Base-by-base conservation (phyloP, 2,888 invertebrate species). In the Punctoribates punctum region DNA sequence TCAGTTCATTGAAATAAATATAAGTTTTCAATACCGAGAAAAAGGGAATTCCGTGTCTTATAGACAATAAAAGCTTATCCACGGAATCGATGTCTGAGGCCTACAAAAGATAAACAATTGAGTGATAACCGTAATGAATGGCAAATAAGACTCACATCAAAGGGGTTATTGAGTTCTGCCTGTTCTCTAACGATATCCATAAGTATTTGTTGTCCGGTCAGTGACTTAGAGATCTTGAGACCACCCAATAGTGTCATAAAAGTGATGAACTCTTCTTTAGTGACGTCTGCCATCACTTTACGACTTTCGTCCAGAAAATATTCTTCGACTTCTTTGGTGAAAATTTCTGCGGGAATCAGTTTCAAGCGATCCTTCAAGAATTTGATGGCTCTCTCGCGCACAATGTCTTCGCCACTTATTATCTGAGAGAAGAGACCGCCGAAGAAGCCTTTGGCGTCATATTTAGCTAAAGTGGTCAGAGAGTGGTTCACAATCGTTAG, bases 191-290 rank as follows among this genome's bases (percentile, higher is more conserved):
- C 90, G 79, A 96, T 88, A 80, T 93, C 91, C 13, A 95, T 89
- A 42, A 97, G 85, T 83, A 94, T 92, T 80, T 92, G 91, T 82
- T 95, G 92, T 5, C 96, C 96, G 70, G 88, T 87, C 17, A 92
- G 88, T 9, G 93, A 91, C 80, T 90, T 90, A 73, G 93, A 91
- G 70, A 92, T 87, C 83, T 90, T 90, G 13, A 96, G 90, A 85
- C 90, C 88, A 38, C 90, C 89, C 80, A 97, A 86, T 80, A 95
- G 88, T 70, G 90, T 90, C 91, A 97, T 93, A 77, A 96, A 89
- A 78, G 90, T 88, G 81, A 93, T 90, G 85, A 96, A 96, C 85
- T 97, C 96, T 80, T 93, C 93, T 46, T 93, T 93, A 17, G 91
- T 92, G 38, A 94, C 91, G 87, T 94, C 93, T 76, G 83, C 81